Conservation (phyloP, 2,888 invertebrate species). For the Netelia virgata region DNA sequence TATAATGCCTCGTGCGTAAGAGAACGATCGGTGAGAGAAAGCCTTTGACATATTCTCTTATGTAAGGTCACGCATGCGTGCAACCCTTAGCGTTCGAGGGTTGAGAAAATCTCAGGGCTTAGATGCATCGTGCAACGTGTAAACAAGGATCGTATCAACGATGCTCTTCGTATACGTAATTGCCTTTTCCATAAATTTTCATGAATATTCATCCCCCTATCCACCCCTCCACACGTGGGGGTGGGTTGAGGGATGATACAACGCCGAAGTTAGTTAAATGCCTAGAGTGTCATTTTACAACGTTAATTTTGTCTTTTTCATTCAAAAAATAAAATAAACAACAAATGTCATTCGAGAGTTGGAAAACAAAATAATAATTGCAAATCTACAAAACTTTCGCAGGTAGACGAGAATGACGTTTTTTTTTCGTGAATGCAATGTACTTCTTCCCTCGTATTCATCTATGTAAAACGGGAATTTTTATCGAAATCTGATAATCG, state of each 20-base stretch:
- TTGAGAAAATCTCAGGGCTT: neutral
- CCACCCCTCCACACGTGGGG: neutral
- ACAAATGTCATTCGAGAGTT: too few relatives aligned
- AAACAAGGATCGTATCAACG: slow-evolving; percentile 58
- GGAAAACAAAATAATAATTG: too few relatives aligned
- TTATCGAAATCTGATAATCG: neutral
- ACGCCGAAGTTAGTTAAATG: neutral
- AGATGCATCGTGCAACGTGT: slow-evolving; percentile 42
- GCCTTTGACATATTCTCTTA: too few relatives aligned
- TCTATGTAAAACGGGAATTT: neutral
- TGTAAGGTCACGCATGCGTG: too few relatives aligned
- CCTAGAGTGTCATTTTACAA: too few relatives aligned
- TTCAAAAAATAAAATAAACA: too few relatives aligned
- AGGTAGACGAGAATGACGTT: too few relatives aligned
- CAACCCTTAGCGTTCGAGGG: neutral
- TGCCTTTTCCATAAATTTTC: slow-evolving; percentile 45
- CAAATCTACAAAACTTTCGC: too few relatives aligned
- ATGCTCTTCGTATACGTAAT: slow-evolving; percentile 49
- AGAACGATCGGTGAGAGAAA: too few relatives aligned
- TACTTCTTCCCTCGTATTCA: neutral
- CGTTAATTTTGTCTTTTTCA: too few relatives aligned
- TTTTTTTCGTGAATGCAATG: neutral
- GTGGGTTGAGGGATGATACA: neutral
- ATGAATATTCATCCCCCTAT: slow-evolving; percentile 42
- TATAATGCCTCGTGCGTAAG: too few relatives aligned